Evolutionary conservation across 2,888 invertebrate species (phyloP), one percentile per base, ranked within the genome.

Genomic region (Masnerella sp.): DNA sequence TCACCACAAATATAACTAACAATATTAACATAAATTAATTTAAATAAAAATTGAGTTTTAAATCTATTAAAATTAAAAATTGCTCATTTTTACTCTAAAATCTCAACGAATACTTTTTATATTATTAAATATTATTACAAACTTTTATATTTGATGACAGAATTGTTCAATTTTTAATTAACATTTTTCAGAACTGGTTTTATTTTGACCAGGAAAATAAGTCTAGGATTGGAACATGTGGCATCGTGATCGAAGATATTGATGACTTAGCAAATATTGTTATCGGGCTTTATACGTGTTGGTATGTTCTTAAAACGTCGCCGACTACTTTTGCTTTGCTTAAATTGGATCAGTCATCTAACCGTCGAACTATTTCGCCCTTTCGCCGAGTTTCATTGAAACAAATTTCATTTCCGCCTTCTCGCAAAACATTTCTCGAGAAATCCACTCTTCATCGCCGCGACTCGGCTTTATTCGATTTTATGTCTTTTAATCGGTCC

Each of bases 191-290:
- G n/a, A n/a, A n/a, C n/a, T n/a, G n/a, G n/a, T n/a, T n/a, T n/a
- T n/a, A n/a, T n/a, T n/a, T n/a, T n/a, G n/a, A n/a, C n/a, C n/a
- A n/a, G n/a, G n/a, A n/a, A n/a, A n/a, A n/a, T n/a, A n/a, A n/a
- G n/a, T n/a, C n/a, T n/a, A n/a, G n/a, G 49, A 51, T 59, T 68
- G 18, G 11, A 42, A 15, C 40, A 58, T 59, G 40, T 65, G 20
- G 22, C 56, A 56, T 38, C 9, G 42, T 32, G 67, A 68, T 68
- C 43, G 14, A 25, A 59, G 58, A 43, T 69, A 69, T 69, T 54
- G 61, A 54, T 69, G 72, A 67, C 56, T 56, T 56, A 28, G 49
- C 72, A 72, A 72, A 67, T 51, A 72, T 56, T 62, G 56, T 72
- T 72, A 72, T 61, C 67, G 34, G 34, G 32, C 49, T 52, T 45